Evolutionary conservation across 2,888 invertebrate species (phyloP).

Genomic region (Arctia plantaginis): DNA sequence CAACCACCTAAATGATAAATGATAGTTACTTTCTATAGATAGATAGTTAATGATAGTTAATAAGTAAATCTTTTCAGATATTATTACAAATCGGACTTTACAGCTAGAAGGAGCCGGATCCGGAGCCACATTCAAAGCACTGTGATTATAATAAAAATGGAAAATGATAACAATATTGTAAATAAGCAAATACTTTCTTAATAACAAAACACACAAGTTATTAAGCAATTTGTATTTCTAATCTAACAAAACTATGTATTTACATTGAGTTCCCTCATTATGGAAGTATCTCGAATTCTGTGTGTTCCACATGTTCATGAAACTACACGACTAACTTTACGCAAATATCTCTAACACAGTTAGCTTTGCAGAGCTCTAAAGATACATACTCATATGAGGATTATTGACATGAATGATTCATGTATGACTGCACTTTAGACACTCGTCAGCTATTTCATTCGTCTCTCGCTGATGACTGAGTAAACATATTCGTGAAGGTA

Average conservation of each 20-base stretch:
- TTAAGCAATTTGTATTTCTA: not conserved
- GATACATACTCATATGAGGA: constrained; percentile 19
- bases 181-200: not conserved
- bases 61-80: no score
- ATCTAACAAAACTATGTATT: not conserved
- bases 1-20: no score
- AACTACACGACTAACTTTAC: constrained; percentile 32
- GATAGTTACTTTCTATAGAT: no score
- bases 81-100: no score
- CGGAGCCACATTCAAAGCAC: no score
- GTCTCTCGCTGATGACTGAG: constrained; percentile 31
- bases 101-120: no score
- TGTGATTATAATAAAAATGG: no score
- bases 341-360: constrained; percentile 39
- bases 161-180: no score
- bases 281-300: not conserved
- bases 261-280: not conserved
- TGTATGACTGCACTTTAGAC: constrained; percentile 27
- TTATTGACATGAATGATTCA: constrained; percentile 22
- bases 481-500: constrained; percentile 21
- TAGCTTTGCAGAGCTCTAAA: constrained; percentile 36
- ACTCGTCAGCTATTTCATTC: constrained; percentile 31
- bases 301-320: constrained; percentile 18
- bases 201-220: not conserved
- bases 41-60: no score